Base-by-base conservation (phyloP, 1,140 invertebrate species). In the Leptopilina boulardi region DNA sequence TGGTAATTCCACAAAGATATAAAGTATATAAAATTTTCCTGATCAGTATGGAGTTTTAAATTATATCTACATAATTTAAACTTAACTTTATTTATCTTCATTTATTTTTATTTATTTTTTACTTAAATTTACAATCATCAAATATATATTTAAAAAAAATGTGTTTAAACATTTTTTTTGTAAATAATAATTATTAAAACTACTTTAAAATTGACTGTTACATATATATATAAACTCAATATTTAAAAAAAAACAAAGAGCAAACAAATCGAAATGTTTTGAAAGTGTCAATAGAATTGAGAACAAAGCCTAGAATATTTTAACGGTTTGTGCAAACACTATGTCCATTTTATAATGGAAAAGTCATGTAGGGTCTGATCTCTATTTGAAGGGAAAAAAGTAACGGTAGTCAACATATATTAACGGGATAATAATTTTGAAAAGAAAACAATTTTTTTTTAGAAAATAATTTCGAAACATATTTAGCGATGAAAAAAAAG, bases 341-440 rank as follows among this genome's bases (percentile, higher is more conserved):
- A 66, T 30, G 26, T 30, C 13, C 23, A 30, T 30, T 75, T 75
- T 75, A 21, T 70, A 23, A 75, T 75, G 59, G 59, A 26, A 44
- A 70, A 75, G 41, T 75, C 59, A 70, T 70, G 30, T 66, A 51
- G 38, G 38, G 21, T 66, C 59, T 70, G 8, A 3, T 41, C 11
- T 23, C 26, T 6, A 75, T 70, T 59, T 75, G n/a, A 70, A 75
- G 54, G 70, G 19, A 75, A 75, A 75, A 30, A n/a, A 73, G 13
- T 51, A 73, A 30, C 47, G 15, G 42, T 47, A 26, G 38, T 30
- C 42, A 8, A 47, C 8, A 26, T 51, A 26, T 51, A 47, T 19
- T 30, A 51, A 51, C 72, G 72, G 44, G 41, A 51, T 11, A 47
- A 73, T 54, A 15, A 38, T 66, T 56, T 44, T 18, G 44, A 38